Base-by-base conservation (phyloP, 2,797 vertebrate genomes). In the Malurus splendens region DNA sequence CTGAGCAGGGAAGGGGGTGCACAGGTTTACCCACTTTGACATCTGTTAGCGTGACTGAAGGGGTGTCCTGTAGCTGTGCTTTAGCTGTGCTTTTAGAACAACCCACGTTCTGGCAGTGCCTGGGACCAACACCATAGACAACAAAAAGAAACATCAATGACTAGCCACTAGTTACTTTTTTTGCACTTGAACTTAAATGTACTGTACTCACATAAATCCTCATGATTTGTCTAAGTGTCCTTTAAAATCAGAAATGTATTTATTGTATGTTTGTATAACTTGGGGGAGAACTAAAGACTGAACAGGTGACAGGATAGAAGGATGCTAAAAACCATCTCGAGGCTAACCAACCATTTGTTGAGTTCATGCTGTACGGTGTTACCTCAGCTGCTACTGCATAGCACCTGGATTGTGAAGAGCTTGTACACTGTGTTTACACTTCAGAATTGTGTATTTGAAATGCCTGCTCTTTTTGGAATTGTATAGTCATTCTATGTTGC, bases 201-300 rank as follows among this genome's bases (percentile, higher is more conserved):
- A 97, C 97, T 97, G 97, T 97, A 97, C 93, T 96, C 92, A 93
- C 77, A 16, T 97, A 96, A 96, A 94, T 95, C 93, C 93, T 96
- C 96, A 96, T 96, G 96, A 96, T 96, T 97, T 95, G 94, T 97
- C 96, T 94, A 97, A 97, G 97, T 97, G 97, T 97, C 97, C 97
- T 97, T 97, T 97, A 93, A 96, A 96, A 96, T 95, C 93, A 94
- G 93, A 95, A 89, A 94, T 94, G 86, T 97, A 97, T 97, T 97
- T 97, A 97, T 97, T 97, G 45, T 95, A 92, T 94, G 96, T 95
- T 96, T 95, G 87, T 94, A 85, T 93, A 93, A 90, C 77, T 44
- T 24, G 72, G 90, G 84, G 65, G 62, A 90, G 92, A 93, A 72
- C 51, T 86, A 64, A 90, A 93, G 88, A 86, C 72, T 60, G 68